These are phyloP conservation scores for Penaeus monodon DNA, from an alignment of 2,888 invertebrate species.

Conservation along the genomic window DNA sequence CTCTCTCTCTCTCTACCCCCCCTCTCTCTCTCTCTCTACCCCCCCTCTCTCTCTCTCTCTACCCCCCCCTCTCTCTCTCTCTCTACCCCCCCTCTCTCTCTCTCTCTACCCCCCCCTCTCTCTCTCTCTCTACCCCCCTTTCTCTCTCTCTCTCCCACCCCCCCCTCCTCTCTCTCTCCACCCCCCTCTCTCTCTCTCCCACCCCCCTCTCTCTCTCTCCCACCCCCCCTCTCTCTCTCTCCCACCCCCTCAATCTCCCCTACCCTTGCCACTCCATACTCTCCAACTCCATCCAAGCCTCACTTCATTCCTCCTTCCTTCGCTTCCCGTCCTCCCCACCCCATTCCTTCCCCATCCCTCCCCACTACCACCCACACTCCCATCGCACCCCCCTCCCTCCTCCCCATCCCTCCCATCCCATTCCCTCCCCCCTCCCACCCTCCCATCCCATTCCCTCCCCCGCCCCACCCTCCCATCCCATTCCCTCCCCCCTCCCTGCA, in stretches of 20 bases:
- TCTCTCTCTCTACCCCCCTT: not conserved
- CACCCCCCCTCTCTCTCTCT: too few species aligned
- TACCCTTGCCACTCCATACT: too few species aligned
- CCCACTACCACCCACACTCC: too few species aligned
- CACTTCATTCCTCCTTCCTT: too few species aligned
- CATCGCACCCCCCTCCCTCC: not conserved
- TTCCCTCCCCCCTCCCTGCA: not conserved
- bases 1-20: too few species aligned
- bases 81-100: too few species aligned
- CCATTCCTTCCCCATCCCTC: not conserved
- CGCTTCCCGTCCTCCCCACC: too few species aligned
- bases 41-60: not conserved
- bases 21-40: not conserved
- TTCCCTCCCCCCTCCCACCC: not conserved
- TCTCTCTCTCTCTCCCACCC: not conserved
- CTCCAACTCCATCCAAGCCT: too few species aligned
- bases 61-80: not conserved
- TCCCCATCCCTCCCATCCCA: not conserved
- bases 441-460: not conserved
- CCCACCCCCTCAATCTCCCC: too few species aligned
- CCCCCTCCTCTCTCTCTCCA: slow-evolving; percentile 6
- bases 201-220: too few species aligned
- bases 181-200: slow-evolving; percentile 1
- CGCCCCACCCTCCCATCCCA: not conserved
- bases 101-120: not conserved